phyloP scores from a whole-genome alignment of 2,113 vertebrate genomes.

The Chaetodon auriga region DNA sequence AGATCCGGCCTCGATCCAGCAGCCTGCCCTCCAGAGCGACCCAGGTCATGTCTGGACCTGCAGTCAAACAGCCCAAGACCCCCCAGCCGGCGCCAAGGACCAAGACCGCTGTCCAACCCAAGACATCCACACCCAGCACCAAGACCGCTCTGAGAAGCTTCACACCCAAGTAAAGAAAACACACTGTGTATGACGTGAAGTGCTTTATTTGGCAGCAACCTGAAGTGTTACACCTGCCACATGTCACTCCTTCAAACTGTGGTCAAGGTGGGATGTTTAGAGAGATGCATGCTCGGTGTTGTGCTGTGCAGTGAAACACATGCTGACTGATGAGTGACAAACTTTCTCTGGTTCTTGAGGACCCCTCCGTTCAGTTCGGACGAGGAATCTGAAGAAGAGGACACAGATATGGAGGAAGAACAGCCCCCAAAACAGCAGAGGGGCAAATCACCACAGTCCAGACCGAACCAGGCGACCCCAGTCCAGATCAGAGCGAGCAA shows the following conservation, averaged over 20 bases:
- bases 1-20: conserved; percentile 68
- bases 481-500: conserved; percentile 42
- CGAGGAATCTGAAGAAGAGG: conserved; percentile 86
- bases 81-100: conserved; percentile 79
- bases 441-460: conserved; percentile 48
- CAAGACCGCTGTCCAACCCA: conserved; percentile 73
- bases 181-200: not conserved
- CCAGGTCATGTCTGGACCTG: conserved; percentile 72
- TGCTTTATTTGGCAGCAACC: not conserved
- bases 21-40: conserved; percentile 77
- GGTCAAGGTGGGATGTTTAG: not conserved
- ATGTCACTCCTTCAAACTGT: not conserved
- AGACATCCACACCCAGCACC: conserved; percentile 84
- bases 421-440: conserved; percentile 56
- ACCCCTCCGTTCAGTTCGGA: conserved; percentile 92
- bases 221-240: not conserved
- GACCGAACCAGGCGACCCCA: conserved; percentile 3
- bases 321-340: not conserved
- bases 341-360: conserved; percentile 73
- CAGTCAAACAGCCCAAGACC: conserved; percentile 68
- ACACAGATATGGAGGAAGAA: conserved; percentile 78
- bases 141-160: conserved; percentile 21
- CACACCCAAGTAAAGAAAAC: conserved; percentile 52
- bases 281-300: no score
- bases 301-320: not conserved